Conservation (phyloP, 2,888 invertebrate genomes). For the Zaprionus obscuricornis region DNA sequence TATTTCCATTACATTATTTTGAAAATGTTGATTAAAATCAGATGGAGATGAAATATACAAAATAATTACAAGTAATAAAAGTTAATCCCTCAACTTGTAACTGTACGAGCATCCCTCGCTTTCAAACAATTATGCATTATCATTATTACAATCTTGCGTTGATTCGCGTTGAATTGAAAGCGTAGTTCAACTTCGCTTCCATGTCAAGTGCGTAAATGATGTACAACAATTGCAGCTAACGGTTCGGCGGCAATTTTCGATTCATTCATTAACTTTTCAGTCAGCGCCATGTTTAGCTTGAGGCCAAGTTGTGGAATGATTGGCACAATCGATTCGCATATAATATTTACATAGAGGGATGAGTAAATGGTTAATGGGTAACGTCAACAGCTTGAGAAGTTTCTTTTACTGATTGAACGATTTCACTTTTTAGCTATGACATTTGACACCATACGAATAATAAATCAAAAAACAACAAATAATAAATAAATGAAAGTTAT, state of each 20-base stretch:
- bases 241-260: constrained; percentile 40
- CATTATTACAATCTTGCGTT: constrained; percentile 47
- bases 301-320: constrained; percentile 53
- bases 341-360: not conserved
- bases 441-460: constrained; percentile 63
- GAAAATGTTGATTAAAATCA: too few species aligned
- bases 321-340: constrained; percentile 62
- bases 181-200: constrained; percentile 24
- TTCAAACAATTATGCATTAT: constrained; percentile 49
- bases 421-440: constrained; percentile 71
- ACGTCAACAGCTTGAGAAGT: too few species aligned
- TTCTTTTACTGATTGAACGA: too few species aligned
- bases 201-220: constrained; percentile 59
- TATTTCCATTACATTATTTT: too few species aligned
- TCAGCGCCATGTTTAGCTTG: constrained; percentile 42
- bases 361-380: too few species aligned
- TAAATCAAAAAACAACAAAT: constrained; percentile 50
- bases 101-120: constrained; percentile 32
- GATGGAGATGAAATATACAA: too few species aligned
- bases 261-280: constrained; percentile 64
- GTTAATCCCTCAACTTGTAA: too few species aligned
- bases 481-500: too few species aligned
- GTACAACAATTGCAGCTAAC: constrained; percentile 56
- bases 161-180: constrained; percentile 18
- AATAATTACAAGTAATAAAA: too few species aligned